Percentiles rank a stretch among this genome's conserved stretches.
These are phyloP conservation scores for Myotis davidii DNA, from an alignment of 2,113 vertebrate genomes.

Conservation along the genomic window DNA sequence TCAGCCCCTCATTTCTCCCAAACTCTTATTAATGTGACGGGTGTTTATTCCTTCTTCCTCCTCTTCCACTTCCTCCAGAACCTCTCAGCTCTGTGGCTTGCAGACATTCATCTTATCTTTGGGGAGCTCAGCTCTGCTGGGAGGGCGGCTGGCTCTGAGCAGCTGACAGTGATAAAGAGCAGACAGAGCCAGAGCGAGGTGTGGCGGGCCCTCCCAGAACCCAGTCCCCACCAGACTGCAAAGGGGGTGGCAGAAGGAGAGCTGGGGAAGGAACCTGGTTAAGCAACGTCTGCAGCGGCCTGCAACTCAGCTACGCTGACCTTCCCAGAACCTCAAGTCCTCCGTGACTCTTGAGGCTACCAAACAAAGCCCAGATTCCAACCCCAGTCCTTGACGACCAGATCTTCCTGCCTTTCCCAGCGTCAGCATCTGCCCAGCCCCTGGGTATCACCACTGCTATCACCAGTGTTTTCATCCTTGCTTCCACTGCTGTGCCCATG, in stretches of 20 bases:
- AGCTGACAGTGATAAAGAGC: constrained; percentile 81
- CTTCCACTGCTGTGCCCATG: not conserved
- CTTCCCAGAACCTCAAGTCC: not conserved
- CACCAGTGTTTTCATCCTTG: not conserved
- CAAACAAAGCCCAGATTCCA: not conserved
- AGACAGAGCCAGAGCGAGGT: constrained; percentile 57
- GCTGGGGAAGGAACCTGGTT: not conserved
- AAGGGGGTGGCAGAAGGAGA: not conserved
- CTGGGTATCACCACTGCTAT: no score
- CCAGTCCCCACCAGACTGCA: constrained; percentile 17
- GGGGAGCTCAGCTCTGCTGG: constrained; percentile 73
- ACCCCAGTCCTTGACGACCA: not conserved
- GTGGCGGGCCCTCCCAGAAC: constrained; percentile 59
- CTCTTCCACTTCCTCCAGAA: constrained; percentile 74
- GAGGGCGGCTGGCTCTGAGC: constrained; percentile 74
- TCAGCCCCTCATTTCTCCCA: constrained; percentile 68
- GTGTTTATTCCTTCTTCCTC: constrained; percentile 76
- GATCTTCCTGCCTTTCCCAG: not conserved
- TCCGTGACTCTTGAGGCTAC: not conserved
- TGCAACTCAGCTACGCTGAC: not conserved
- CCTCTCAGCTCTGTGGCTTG: constrained; percentile 72
- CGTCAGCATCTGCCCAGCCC: not conserved
- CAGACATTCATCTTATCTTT: constrained; percentile 83
- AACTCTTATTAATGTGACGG: constrained; percentile 75
- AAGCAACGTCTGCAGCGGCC: not conserved